These are phyloP conservation scores for Mesocricetus auratus DNA, from an alignment of 2,113 vertebrate species.

Conservation along the genomic window DNA sequence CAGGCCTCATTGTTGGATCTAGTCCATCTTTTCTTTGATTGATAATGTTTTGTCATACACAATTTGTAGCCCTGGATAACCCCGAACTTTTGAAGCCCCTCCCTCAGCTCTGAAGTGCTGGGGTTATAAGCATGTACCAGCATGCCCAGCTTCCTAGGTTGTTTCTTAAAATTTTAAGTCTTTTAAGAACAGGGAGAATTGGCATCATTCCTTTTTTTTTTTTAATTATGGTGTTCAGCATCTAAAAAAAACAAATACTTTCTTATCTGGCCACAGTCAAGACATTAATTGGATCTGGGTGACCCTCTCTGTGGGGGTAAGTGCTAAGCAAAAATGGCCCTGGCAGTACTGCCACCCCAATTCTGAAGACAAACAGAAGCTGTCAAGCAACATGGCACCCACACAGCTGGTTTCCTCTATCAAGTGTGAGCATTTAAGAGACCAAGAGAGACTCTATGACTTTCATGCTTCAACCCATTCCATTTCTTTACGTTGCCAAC, in stretches of 20 bases:
- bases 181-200: not conserved
- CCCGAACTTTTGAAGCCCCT: not conserved
- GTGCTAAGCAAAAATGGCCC: not conserved
- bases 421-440: not conserved
- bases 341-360: not conserved
- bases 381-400: conserved; percentile 1
- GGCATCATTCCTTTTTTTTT: conserved; percentile 10
- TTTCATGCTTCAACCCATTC: not conserved
- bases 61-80: not conserved
- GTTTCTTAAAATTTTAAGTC: conserved; percentile 39
- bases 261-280: not conserved
- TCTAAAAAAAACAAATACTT: not conserved
- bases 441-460: no score
- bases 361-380: not conserved
- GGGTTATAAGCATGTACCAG: not conserved
- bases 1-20: not conserved
- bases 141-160: not conserved
- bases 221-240: not conserved
- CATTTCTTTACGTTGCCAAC: not conserved
- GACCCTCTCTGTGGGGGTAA: no score
- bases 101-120: not conserved
- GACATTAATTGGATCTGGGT: not conserved
- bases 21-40: not conserved
- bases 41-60: not conserved
- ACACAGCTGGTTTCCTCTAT: not conserved